Percentiles rank a stretch among this genome's conserved stretches.
These are phyloP conservation scores for Macrotis lagotis DNA, from an alignment of 2,113 vertebrate species.

Conservation along the genomic window DNA sequence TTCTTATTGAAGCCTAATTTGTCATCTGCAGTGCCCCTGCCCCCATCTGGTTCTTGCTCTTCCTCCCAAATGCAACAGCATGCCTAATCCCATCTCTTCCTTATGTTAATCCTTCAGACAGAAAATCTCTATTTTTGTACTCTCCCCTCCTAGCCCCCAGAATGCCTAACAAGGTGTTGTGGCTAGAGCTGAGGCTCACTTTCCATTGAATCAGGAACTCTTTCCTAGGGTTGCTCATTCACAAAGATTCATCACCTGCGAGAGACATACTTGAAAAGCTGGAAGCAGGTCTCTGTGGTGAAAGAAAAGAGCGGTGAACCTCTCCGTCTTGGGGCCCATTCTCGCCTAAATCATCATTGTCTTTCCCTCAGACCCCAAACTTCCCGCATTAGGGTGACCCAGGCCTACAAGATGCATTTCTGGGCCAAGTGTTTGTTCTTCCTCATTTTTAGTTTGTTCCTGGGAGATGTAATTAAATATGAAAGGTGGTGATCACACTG, in stretches of 20 bases:
- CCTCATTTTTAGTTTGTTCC: not conserved
- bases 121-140: not conserved
- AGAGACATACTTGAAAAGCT: not conserved
- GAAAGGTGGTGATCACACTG: slow-evolving; percentile 84
- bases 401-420: not conserved
- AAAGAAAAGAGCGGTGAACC: not conserved
- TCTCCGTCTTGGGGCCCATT: not conserved
- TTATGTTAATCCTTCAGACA: not conserved
- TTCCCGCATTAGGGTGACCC: not conserved
- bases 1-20: not conserved
- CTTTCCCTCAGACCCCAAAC: not conserved
- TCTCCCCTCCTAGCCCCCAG: not conserved
- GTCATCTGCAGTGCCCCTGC: fast-evolving
- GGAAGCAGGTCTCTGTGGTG: not conserved
- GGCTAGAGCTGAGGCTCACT: not conserved
- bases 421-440: not conserved
- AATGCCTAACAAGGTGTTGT: not conserved
- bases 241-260: not conserved
- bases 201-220: not conserved
- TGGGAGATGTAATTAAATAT: slow-evolving; percentile 84
- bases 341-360: not conserved
- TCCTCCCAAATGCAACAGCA: too few relatives aligned
- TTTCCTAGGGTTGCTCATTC: not conserved
- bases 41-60: not conserved
- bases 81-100: not conserved